Evolutionary conservation across 2,888 invertebrate genomes (phyloP).

Genomic region (Ichneumon xanthorius): DNA sequence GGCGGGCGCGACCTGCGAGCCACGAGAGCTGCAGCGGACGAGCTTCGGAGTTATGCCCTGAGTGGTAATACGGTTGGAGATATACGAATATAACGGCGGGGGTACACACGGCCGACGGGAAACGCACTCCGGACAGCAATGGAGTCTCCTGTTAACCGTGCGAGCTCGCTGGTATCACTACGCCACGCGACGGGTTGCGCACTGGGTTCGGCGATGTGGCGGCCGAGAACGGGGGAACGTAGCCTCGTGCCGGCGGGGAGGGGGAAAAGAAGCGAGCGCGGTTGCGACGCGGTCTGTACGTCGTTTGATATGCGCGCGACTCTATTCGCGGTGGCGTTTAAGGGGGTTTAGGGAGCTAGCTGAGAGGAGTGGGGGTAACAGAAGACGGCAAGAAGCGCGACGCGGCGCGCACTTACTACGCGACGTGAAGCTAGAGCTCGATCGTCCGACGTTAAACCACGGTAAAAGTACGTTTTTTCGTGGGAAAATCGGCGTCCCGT

Average conservation of each 20-base stretch:
- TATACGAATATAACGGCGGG: constrained; percentile 61
- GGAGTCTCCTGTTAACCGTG: constrained; percentile 78
- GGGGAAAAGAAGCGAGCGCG: constrained; percentile 71
- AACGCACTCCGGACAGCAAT: constrained; percentile 83
- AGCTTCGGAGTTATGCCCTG: constrained; percentile 21
- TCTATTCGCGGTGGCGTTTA: constrained; percentile 39
- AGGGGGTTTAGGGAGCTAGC: constrained; percentile 18
- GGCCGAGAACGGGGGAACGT: constrained; percentile 59
- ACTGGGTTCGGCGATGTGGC: constrained; percentile 63
- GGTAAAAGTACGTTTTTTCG: constrained; percentile 48
- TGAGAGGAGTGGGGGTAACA: constrained; percentile 4
- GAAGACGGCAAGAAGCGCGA: constrained; percentile 63
- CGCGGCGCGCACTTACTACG: constrained; percentile 78
- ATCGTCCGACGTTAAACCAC: constrained; percentile 59
- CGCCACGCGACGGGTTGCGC: constrained; percentile 74
- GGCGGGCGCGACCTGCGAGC: constrained; percentile 51
- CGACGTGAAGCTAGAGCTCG: constrained; percentile 76
- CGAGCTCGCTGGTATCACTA: constrained; percentile 79
- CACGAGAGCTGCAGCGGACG: constrained; percentile 40
- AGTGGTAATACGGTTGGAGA: constrained; percentile 7
- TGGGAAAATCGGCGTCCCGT: constrained; percentile 64
- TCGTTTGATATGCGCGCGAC: constrained; percentile 56
- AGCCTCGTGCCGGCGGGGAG: constrained; percentile 68
- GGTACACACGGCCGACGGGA: constrained; percentile 80
- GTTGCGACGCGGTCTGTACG: constrained; percentile 75